These are phyloP conservation scores for Rhinophrynus dorsalis DNA, from an alignment of 2,797 vertebrate genomes.

Conservation along the genomic window DNA sequence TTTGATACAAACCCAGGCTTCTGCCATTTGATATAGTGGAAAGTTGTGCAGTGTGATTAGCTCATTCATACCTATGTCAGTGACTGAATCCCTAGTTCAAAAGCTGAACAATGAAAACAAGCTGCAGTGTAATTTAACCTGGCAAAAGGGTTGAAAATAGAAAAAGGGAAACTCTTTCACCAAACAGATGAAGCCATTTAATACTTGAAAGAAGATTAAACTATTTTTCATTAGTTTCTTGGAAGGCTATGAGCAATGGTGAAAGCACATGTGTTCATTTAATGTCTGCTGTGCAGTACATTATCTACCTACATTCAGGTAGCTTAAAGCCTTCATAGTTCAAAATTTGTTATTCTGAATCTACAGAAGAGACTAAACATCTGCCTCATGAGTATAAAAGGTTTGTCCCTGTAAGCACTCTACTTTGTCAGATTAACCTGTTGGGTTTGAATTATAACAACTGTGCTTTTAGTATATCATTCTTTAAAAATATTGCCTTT, in stretches of 20 bases:
- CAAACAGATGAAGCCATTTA: constrained; percentile 52
- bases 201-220: constrained; percentile 58
- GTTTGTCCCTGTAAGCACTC: constrained; percentile 3
- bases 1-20: constrained; percentile 25
- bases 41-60: constrained; percentile 21
- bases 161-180: constrained; percentile 46
- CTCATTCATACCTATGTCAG: constrained; percentile 50
- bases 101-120: constrained; percentile 53
- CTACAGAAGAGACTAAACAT: constrained; percentile 66
- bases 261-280: constrained; percentile 64
- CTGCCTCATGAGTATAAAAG: constrained; percentile 61
- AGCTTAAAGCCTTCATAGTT: constrained; percentile 62
- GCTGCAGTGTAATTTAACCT: constrained; percentile 46
- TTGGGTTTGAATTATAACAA: background rate
- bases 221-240: constrained; percentile 59
- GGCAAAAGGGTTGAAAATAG: constrained; percentile 31
- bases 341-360: constrained; percentile 57
- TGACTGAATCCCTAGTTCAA: constrained; percentile 39
- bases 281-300: constrained; percentile 52
- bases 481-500: background rate
- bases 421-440: constrained; percentile 18
- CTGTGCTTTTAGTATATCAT: background rate
- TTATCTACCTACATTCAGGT: constrained; percentile 59
- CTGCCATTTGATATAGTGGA: constrained; percentile 36
- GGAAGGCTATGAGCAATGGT: constrained; percentile 55